Base-by-base conservation (phyloP, 1,140 invertebrate genomes). In the Brachionus rotundiformis region DNA sequence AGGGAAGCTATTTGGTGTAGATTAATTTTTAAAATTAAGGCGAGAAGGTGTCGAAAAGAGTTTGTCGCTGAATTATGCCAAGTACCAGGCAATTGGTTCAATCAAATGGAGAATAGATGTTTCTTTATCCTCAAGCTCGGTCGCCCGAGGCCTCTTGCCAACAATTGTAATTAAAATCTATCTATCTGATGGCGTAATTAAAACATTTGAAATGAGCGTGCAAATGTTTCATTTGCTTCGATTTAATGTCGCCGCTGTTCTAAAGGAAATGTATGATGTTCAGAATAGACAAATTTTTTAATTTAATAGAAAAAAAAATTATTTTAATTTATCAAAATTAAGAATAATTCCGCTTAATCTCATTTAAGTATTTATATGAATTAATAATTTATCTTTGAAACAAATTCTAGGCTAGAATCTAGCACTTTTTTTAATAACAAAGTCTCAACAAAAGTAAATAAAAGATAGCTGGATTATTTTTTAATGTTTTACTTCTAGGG, bases 31-130 rank as follows among this genome's bases (percentile, higher is more conserved):
- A 54, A 54, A 54, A 63, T 73, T 2, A 44, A 73, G 68, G 10
- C 36, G 39, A 4, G 68, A 73, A 73, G 23, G 10, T 44, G 25
- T 73, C 3, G 68, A 73, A 73, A 19, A 44, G n/a, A 16, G 0
- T 11, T 25, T 73, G 10, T 11, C 23, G 13, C 25, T 19, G 25
- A 41, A 29, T 44, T 47, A 25, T 73, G 36, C 68, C 16, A 73
- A 41, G 25, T 44, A 73, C 44, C 19, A 7, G 2, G 8, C 5
- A 73, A 25, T 79, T 39, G 29, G 10, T 5, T 36, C 29, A 39
- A 13, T 79, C n/a, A 61, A 54, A 31, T 79, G 76, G 76, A 31
- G 76, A 39, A 33, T 79, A n/a, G 76, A 79, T 41, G 36, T 79
- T 3, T 19, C 47, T 33, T 33, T 79, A 79, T 79, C 76, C 6